These are phyloP conservation scores for Eupithecia tripunctaria DNA, from an alignment of 2,888 invertebrate species.

Conservation along the genomic window DNA sequence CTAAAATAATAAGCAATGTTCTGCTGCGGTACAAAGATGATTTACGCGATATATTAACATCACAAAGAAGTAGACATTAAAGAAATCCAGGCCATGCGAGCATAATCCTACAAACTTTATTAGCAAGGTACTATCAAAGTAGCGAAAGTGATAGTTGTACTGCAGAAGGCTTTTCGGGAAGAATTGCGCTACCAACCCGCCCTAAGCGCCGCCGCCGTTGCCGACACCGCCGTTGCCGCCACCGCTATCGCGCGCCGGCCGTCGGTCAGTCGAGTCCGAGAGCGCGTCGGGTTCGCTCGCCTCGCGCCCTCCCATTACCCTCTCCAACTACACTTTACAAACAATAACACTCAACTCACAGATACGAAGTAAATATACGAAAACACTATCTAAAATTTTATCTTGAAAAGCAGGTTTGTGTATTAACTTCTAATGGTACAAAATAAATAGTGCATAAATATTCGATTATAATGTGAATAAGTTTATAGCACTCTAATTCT, in stretches of 20 bases:
- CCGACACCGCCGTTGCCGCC: not conserved
- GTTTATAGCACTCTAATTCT: conserved; percentile 17
- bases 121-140: no score
- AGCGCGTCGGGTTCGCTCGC: not conserved
- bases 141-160: not conserved
- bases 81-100: not conserved
- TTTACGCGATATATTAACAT: not conserved
- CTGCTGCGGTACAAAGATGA: not conserved
- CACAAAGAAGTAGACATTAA: not conserved
- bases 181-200: not conserved
- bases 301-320: not conserved
- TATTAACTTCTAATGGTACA: not conserved
- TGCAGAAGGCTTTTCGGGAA: not conserved
- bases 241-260: not conserved
- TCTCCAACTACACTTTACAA: not conserved
- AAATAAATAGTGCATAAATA: not conserved
- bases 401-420: not conserved
- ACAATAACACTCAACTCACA: conserved; percentile 1
- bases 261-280: not conserved
- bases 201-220: not conserved
- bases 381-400: not conserved
- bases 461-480: not conserved
- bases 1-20: not conserved
- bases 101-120: not conserved
- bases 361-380: not conserved